A percentile compares a stretch with the other conserved stretches of the same genome.
phyloP scores from a whole-genome alignment of 2,113 vertebrate genomes.

The Anguilla rostrata region DNA sequence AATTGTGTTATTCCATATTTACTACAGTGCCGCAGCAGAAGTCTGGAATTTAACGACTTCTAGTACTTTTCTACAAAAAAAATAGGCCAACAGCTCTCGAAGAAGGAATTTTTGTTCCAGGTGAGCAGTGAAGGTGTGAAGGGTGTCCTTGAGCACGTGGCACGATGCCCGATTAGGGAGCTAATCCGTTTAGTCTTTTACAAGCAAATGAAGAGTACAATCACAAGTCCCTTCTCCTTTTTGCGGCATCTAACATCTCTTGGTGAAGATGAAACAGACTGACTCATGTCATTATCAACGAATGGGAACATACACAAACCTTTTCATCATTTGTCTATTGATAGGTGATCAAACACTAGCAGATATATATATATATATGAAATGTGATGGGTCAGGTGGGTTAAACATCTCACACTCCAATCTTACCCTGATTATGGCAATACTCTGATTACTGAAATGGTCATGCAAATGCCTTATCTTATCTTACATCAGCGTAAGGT shows the following conservation, averaged over 20 bases:
- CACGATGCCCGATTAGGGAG: neutral
- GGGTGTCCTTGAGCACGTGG: neutral
- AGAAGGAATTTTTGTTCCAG: no score
- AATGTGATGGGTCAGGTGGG: neutral
- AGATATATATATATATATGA: neutral
- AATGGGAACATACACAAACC: neutral
- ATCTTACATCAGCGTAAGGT: no score
- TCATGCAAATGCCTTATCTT: no score
- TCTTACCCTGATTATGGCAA: no score
- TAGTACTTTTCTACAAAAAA: no score
- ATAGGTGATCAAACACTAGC: neutral
- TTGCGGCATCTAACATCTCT: neutral
- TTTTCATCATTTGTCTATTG: neutral
- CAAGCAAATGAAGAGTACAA: neutral
- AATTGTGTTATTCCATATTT: no score
- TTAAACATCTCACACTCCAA: neutral
- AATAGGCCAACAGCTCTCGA: no score
- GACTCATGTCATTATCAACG: neutral
- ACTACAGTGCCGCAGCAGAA: no score
- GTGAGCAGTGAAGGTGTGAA: neutral
- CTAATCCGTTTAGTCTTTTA: neutral
- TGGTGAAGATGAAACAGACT: neutral
- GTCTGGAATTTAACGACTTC: no score
- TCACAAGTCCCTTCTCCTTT: neutral
- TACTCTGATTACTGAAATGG: no score